Percentiles rank a stretch among this genome's conserved stretches.
Evolutionary conservation across 2,113 vertebrate genomes (phyloP).

Genomic region (Trachemys scripta): DNA sequence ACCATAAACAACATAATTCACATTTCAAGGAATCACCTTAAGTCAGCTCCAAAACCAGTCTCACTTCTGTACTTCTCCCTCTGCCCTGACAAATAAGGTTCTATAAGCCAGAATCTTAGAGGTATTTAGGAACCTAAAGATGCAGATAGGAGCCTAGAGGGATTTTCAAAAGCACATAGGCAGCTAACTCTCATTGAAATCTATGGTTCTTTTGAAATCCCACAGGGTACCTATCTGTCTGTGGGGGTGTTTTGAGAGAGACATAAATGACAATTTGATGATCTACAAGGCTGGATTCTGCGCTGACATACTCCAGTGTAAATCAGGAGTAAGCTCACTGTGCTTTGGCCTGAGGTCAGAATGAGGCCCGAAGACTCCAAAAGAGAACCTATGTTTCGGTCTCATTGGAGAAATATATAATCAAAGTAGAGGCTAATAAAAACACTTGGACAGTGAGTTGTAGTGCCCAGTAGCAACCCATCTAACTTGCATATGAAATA

Average conservation of each 20-base stretch:
- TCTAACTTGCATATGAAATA: accelerated
- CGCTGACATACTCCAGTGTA: background rate
- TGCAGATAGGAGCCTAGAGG: background rate
- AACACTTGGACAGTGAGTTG: background rate
- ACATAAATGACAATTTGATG: background rate
- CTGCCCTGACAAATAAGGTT: constrained; percentile 55
- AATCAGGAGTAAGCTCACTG: background rate
- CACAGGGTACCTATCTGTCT: background rate
- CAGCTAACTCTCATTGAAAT: background rate
- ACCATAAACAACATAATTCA: constrained; percentile 55
- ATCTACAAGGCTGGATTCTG: background rate
- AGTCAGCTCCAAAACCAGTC: constrained; percentile 66
- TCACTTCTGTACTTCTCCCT: constrained; percentile 59
- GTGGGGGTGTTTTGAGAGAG: background rate
- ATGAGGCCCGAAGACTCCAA: background rate
- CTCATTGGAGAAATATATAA: accelerated
- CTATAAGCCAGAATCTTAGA: constrained; percentile 56
- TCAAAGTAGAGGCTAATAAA: background rate
- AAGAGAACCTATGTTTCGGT: background rate
- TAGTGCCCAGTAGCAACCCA: background rate
- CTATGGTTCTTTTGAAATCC: background rate
- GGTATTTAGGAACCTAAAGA: constrained; percentile 7
- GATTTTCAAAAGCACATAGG: background rate
- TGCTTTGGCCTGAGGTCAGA: background rate
- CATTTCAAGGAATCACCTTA: constrained; percentile 64